Percentiles rank a stretch among this genome's conserved stretches.
phyloP scores from a whole-genome alignment of 1,140 invertebrate species.

The Teleogryllus occipitalis region DNA sequence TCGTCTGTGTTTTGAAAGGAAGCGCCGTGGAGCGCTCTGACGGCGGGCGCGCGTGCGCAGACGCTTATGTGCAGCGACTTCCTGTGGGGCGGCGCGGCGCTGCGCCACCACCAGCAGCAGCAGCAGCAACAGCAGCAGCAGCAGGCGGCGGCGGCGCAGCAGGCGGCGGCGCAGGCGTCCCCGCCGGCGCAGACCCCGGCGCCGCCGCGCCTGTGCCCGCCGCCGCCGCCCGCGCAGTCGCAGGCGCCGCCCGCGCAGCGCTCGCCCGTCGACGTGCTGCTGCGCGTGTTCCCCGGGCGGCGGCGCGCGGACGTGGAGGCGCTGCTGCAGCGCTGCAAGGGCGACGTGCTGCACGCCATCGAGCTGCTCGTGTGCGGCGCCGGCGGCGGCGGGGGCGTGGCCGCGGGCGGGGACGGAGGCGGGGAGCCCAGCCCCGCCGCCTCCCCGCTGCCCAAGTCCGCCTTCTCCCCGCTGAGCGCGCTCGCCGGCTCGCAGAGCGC shows the following conservation, averaged over 20 bases:
- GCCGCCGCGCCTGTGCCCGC: slow-evolving; percentile 20
- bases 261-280: slow-evolving; percentile 64
- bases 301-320: slow-evolving; percentile 65
- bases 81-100: not conserved
- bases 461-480: slow-evolving; percentile 44
- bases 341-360: slow-evolving; percentile 85
- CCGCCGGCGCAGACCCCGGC: not conserved
- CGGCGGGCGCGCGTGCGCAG: not conserved
- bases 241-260: slow-evolving; percentile 29
- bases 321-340: slow-evolving; percentile 54
- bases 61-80: not conserved
- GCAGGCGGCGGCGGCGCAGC: slow-evolving; percentile 52
- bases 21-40: too few relatives aligned
- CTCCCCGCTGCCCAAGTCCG: slow-evolving; percentile 48
- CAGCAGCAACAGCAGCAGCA: slow-evolving; percentile 22
- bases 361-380: slow-evolving; percentile 65
- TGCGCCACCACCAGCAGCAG: not conserved
- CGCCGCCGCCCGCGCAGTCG: slow-evolving; percentile 15
- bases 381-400: not conserved
- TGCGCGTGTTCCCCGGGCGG: slow-evolving; percentile 75
- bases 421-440: slow-evolving; percentile 32
- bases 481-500: slow-evolving; percentile 48
- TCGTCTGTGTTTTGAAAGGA: too few relatives aligned
- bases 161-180: slow-evolving; percentile 56
- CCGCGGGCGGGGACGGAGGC: not conserved